Percentiles rank a stretch among this genome's conserved stretches.
phyloP scores from a whole-genome alignment of 2,113 vertebrate genomes.

The Tangachromis dhanisi region DNA sequence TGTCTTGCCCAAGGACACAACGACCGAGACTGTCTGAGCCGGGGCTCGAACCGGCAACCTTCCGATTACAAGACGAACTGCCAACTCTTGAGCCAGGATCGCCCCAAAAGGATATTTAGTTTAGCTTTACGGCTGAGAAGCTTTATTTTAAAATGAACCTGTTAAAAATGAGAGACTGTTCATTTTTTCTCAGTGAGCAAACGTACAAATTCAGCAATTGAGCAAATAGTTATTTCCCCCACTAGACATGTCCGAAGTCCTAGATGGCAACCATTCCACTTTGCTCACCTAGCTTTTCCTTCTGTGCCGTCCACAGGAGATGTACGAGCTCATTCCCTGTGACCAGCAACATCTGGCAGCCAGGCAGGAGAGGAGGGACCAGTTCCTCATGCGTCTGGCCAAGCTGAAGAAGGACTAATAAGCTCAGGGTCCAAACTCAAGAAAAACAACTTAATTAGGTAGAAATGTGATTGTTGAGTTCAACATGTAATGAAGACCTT shows the following conservation, averaged over 20 bases:
- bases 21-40: fast-evolving
- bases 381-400: slow-evolving; percentile 79
- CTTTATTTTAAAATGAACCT: neutral
- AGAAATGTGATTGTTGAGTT: neutral
- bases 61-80: fast-evolving
- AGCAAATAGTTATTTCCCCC: neutral
- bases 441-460: neutral
- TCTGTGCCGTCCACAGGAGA: slow-evolving; percentile 71
- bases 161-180: neutral
- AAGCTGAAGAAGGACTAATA: slow-evolving; percentile 75
- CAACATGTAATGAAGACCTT: neutral
- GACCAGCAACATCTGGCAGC: slow-evolving; percentile 75
- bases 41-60: neutral
- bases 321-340: slow-evolving; percentile 76
- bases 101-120: neutral
- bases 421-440: neutral
- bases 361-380: slow-evolving; percentile 81
- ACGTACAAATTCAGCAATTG: neutral
- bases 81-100: fast-evolving
- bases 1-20: neutral
- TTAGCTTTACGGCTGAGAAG: neutral
- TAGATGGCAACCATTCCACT: neutral
- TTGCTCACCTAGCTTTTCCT: neutral
- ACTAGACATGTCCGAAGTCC: neutral
- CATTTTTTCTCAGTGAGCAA: neutral